Evolutionary conservation across 2,797 vertebrate genomes (phyloP).

Genomic region (Oreochromis mossambicus): DNA sequence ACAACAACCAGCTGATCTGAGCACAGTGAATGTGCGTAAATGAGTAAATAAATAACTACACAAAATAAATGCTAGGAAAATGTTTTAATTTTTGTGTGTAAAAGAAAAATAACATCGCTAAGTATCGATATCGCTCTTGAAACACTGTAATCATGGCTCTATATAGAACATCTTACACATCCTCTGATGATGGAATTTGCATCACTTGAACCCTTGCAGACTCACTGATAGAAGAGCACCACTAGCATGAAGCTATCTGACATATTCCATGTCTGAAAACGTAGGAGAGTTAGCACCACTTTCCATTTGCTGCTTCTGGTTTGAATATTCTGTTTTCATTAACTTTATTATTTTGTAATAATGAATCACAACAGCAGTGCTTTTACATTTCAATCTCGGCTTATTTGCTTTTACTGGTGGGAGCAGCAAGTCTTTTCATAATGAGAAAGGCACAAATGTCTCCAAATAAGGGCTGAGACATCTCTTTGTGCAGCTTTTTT

Average conservation of each 20-base stretch:
- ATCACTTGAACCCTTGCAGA: neutral
- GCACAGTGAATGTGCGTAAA: accelerated
- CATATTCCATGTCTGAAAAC: neutral
- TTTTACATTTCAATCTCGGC: neutral
- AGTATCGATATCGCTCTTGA: accelerated
- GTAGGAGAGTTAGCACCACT: neutral
- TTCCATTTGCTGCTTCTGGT: neutral
- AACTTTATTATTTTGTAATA: neutral
- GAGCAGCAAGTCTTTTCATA: neutral
- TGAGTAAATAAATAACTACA: neutral
- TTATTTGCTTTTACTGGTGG: neutral
- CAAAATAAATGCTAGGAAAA: neutral
- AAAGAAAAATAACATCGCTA: neutral
- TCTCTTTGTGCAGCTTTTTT: neutral
- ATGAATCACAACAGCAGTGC: no score
- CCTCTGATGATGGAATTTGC: neutral
- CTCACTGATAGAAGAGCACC: neutral
- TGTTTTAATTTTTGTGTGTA: neutral
- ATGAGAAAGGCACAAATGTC: neutral
- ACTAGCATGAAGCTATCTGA: neutral
- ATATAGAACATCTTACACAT: neutral
- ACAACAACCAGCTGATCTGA: neutral
- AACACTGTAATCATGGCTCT: neutral
- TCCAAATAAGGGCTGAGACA: neutral
- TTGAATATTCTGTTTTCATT: neutral